These are phyloP conservation scores for Numida meleagris DNA, from an alignment of 2,113 vertebrate species.

Conservation along the genomic window DNA sequence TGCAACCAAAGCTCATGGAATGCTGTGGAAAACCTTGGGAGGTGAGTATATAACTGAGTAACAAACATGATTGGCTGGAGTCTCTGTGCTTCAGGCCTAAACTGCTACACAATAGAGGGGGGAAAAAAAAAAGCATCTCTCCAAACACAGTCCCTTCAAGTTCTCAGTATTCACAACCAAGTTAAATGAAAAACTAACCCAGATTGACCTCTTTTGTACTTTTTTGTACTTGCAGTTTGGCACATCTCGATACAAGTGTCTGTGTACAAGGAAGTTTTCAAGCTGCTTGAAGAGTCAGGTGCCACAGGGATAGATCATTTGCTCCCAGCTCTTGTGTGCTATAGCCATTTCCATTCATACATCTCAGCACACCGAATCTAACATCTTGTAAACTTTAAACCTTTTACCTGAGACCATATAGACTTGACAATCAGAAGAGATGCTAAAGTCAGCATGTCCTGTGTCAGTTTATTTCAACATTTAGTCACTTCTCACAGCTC, in stretches of 20 bases:
- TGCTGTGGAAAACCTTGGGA: background rate
- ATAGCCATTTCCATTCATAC: background rate
- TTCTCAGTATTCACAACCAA: background rate
- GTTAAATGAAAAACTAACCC: background rate
- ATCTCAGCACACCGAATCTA: background rate
- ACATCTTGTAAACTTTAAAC: background rate
- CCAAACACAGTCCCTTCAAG: fast-evolving
- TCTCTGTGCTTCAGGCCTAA: background rate
- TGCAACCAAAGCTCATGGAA: background rate
- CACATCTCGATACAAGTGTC: background rate
- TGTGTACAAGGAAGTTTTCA: background rate
- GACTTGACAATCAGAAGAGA: background rate
- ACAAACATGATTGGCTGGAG: background rate
- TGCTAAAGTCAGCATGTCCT: background rate
- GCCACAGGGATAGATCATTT: background rate
- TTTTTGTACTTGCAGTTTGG: background rate
- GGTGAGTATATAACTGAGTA: background rate
- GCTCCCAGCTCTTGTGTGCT: background rate
- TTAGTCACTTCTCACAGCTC: background rate
- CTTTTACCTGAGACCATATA: background rate
- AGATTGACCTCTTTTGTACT: background rate
- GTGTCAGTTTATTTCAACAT: background rate
- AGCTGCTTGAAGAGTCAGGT: background rate
- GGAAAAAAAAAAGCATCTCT: background rate
- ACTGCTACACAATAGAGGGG: background rate